phyloP scores from a whole-genome alignment of 2,113 vertebrate species.

The Scomber japonicus region DNA sequence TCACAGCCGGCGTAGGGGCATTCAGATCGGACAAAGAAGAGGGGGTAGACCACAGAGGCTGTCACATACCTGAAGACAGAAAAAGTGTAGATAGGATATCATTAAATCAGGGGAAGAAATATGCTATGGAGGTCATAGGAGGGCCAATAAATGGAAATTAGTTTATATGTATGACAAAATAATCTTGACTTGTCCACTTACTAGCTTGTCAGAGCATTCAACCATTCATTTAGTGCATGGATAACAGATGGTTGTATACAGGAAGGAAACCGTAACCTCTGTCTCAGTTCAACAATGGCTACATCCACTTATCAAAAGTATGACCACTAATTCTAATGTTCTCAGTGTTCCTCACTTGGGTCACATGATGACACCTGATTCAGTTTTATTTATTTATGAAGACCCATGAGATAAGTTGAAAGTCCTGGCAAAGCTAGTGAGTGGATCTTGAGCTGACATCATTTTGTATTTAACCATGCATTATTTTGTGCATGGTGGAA shows the following conservation, averaged over 20 bases:
- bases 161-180: not conserved
- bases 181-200: not conserved
- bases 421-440: too few species aligned
- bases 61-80: slow-evolving; percentile 82
- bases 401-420: not conserved
- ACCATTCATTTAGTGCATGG: too few species aligned
- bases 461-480: too few species aligned
- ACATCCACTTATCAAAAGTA: not conserved
- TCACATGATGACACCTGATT: not conserved
- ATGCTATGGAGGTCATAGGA: not conserved
- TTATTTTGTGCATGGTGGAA: too few species aligned
- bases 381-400: not conserved
- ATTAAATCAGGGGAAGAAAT: not conserved
- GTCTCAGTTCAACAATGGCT: not conserved
- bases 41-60: slow-evolving; percentile 89
- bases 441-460: not conserved
- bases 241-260: too few species aligned
- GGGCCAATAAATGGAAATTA: too few species aligned
- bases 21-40: slow-evolving; percentile 86
- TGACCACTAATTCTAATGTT: not conserved
- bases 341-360: not conserved
- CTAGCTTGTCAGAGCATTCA: not conserved
- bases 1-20: slow-evolving; percentile 88
- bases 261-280: not conserved
- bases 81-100: not conserved